Evolutionary conservation across 2,888 invertebrate species (phyloP).

Genomic region (Microplitis deprimator): DNA sequence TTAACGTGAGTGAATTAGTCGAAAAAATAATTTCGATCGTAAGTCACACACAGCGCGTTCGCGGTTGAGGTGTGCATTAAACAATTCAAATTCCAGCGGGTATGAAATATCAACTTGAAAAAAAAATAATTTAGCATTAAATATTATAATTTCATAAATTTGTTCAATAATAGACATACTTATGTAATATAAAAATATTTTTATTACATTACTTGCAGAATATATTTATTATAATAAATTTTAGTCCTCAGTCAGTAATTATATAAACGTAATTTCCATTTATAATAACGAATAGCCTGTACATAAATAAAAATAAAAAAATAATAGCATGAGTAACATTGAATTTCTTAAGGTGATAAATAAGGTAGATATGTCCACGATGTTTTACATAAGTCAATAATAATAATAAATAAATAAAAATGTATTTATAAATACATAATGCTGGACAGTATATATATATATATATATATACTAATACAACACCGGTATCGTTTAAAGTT

Average conservation of each 20-base stretch:
- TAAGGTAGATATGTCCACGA: background rate
- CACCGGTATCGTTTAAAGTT: slow-evolving; percentile 47
- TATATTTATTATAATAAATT: too few species aligned
- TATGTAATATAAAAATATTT: too few species aligned
- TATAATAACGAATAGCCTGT: background rate
- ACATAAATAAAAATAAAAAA: background rate
- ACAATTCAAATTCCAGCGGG: too few species aligned
- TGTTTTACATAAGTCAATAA: background rate
- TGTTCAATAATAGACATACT: too few species aligned
- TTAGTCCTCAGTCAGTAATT: background rate
- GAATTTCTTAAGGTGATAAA: background rate
- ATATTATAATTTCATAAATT: too few species aligned
- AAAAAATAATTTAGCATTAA: too few species aligned
- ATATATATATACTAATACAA: slow-evolving; percentile 12
- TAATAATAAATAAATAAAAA: background rate
- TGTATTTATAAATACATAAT: slow-evolving; percentile 3
- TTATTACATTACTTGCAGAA: too few species aligned
- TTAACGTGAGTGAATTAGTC: too few species aligned
- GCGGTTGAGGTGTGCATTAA: too few species aligned
- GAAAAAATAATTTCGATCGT: too few species aligned
- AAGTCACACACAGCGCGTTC: too few species aligned
- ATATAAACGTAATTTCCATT: background rate
- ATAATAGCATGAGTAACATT: background rate
- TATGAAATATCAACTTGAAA: too few species aligned
- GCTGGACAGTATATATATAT: slow-evolving; percentile 1